A percentile compares a stretch with the other conserved stretches of the same genome.
These are phyloP conservation scores for Megalops cyprinoides DNA, from an alignment of 2,797 vertebrate species.

Conservation along the genomic window DNA sequence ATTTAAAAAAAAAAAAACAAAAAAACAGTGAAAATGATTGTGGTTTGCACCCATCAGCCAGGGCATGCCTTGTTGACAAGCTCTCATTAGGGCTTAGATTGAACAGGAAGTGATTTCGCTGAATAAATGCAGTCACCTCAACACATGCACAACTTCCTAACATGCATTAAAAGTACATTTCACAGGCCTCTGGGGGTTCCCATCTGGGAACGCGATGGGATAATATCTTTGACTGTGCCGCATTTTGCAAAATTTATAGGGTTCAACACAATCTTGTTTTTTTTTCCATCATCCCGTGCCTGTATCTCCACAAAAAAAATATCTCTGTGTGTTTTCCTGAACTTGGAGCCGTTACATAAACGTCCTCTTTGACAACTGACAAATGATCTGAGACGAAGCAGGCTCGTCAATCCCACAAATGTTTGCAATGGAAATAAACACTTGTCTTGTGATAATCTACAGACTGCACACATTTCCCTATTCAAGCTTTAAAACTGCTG, in stretches of 20 bases:
- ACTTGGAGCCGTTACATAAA: neutral
- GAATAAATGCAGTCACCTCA: neutral
- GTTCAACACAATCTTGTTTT: too few species aligned
- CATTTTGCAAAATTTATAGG: too few species aligned
- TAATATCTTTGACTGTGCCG: neutral
- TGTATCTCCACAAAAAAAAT: too few species aligned
- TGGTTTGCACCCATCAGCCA: too few species aligned
- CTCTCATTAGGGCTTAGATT: neutral
- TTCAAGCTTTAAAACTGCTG: neutral
- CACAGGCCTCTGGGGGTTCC: neutral
- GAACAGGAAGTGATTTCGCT: neutral
- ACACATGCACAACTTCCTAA: neutral
- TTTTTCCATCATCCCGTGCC: too few species aligned
- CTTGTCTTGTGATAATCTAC: neutral
- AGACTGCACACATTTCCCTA: neutral
- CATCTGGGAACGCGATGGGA: neutral
- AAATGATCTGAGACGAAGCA: neutral
- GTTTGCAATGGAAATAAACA: neutral
- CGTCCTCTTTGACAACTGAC: neutral
- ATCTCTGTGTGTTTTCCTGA: too few species aligned
- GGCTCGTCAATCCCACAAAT: neutral
- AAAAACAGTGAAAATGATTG: too few species aligned
- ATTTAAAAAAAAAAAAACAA: too few species aligned
- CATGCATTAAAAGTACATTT: neutral
- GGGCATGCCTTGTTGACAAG: too few species aligned